These are phyloP conservation scores for Mormyrus hasselquistii DNA, from an alignment of 2,797 vertebrate species.

Conservation along the genomic window DNA sequence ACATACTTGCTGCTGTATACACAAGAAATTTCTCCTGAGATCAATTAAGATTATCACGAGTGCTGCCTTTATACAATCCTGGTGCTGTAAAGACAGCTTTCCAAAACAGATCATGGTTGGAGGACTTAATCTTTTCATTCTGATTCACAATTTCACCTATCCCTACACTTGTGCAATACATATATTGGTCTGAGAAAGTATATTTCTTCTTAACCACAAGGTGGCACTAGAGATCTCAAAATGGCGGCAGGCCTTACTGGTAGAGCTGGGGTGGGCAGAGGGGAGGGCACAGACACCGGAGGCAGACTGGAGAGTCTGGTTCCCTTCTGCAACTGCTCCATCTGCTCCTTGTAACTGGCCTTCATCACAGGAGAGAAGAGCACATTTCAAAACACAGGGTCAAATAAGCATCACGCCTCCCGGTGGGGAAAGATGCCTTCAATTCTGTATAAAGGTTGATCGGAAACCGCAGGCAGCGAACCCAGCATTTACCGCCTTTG, in stretches of 20 bases:
- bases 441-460: not conserved
- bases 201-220: constrained; percentile 2
- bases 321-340: constrained; percentile 58
- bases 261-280: constrained; percentile 34
- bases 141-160: not conserved
- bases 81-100: not conserved
- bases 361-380: constrained; percentile 37
- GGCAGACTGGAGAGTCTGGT: constrained; percentile 42
- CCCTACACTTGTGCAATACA: not conserved
- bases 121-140: not conserved
- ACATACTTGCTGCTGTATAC: not conserved
- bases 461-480: not conserved
- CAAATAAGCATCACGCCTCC: not conserved
- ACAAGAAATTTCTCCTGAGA: not conserved
- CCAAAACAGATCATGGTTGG: not conserved
- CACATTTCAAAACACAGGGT: not conserved
- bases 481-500: not conserved
- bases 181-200: not conserved
- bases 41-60: not conserved
- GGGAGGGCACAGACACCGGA: constrained; percentile 29
- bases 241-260: constrained; percentile 48
- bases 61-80: not conserved
- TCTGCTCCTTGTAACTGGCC: constrained; percentile 66
- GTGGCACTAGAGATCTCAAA: not conserved
- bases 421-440: not conserved